These are phyloP conservation scores for Parotocinclus haroldoi DNA, from an alignment of 2,797 vertebrate genomes.

Conservation along the genomic window DNA sequence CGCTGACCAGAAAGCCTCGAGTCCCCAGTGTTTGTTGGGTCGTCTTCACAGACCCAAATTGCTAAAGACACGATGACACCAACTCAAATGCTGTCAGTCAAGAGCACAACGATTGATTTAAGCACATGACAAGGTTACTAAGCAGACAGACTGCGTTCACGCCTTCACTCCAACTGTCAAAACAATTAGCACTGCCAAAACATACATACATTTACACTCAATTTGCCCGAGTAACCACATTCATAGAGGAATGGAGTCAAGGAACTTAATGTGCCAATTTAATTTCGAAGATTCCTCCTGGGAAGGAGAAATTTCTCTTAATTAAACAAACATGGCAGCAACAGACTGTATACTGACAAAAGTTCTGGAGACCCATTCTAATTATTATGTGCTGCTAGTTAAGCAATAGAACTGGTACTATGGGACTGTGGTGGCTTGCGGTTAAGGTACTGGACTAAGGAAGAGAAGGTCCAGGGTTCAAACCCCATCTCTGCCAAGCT, in stretches of 20 bases:
- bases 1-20: conserved; percentile 12
- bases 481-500: too few relatives aligned
- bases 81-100: conserved; percentile 46
- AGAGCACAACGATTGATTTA: conserved; percentile 45
- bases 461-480: too few relatives aligned
- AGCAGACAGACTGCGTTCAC: conserved; percentile 1
- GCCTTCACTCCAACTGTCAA: conserved; percentile 30
- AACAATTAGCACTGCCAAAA: conserved; percentile 32
- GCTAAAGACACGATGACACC: conserved; percentile 2
- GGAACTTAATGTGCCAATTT: background rate
- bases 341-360: too few relatives aligned
- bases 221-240: conserved; percentile 23
- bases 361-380: too few relatives aligned
- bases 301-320: background rate
- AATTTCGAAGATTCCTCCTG: conserved; percentile 15
- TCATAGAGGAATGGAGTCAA: conserved; percentile 17
- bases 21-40: background rate
- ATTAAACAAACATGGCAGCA: background rate
- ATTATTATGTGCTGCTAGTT: too few relatives aligned
- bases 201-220: conserved; percentile 32
- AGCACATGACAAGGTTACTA: conserved; percentile 1
- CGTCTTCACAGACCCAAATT: background rate
- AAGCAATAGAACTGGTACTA: too few relatives aligned
- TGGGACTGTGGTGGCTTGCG: too few relatives aligned
- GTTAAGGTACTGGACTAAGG: too few relatives aligned